Conservation (phyloP, 2,113 vertebrate genomes). For the Deroptyus accipitrinus region DNA sequence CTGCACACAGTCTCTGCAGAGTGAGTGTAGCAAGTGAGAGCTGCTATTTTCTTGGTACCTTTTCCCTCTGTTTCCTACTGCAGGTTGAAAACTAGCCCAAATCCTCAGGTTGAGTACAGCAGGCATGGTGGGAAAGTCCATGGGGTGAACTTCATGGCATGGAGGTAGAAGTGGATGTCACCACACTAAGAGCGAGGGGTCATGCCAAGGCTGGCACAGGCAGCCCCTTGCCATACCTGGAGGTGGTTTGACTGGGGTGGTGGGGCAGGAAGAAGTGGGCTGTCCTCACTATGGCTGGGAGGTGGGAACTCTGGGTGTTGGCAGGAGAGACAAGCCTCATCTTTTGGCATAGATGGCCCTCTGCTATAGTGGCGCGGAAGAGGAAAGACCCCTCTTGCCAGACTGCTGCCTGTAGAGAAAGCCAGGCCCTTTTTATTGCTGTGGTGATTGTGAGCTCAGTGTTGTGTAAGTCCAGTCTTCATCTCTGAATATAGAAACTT, state of each 20-base stretch:
- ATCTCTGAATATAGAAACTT: rapidly evolving
- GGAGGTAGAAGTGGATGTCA: neutral
- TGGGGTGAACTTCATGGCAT: neutral
- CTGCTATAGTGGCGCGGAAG: neutral
- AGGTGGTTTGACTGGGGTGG: neutral
- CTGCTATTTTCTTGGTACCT: neutral
- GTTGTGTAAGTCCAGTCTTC: neutral
- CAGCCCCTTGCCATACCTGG: neutral
- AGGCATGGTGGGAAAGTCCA: neutral
- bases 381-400: neutral
- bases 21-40: neutral
- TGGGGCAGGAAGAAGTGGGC: neutral
- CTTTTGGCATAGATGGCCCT: rapidly evolving
- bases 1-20: neutral
- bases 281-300: neutral
- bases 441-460: neutral
- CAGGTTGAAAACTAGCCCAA: neutral
- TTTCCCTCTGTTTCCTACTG: neutral
- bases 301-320: neutral
- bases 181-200: rapidly evolving
- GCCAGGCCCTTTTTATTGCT: rapidly evolving
- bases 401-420: neutral
- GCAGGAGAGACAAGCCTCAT: neutral
- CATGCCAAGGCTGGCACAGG: neutral
- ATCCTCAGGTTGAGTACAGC: neutral